Evolutionary conservation across 2,888 invertebrate species (phyloP).

Genomic region (Beris chalybata): DNA sequence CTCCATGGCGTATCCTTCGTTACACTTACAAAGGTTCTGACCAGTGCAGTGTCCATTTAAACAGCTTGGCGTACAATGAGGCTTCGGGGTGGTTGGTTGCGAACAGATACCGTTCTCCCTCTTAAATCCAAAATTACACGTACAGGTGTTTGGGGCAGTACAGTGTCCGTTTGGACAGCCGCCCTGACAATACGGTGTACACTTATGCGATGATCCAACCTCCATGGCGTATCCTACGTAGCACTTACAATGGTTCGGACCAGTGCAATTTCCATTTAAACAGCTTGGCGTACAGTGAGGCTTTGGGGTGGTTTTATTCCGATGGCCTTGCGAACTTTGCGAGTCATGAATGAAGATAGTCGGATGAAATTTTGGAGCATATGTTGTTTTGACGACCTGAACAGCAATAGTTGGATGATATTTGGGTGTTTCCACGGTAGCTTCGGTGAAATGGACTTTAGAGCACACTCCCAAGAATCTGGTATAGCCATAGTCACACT

Average conservation of each 20-base stretch:
- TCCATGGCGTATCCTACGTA: constrained; percentile 46
- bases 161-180: constrained; percentile 66
- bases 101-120: constrained; percentile 28
- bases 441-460: too few relatives aligned
- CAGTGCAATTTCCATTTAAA: constrained; percentile 55
- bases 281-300: constrained; percentile 12
- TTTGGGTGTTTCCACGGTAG: background rate
- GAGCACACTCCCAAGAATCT: constrained; percentile 51
- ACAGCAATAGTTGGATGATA: constrained; percentile 11
- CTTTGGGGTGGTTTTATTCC: background rate
- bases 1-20: constrained; percentile 46
- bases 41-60: constrained; percentile 56
- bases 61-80: constrained; percentile 12
- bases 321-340: background rate
- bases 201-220: constrained; percentile 46
- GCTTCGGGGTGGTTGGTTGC: background rate
- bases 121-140: constrained; percentile 65
- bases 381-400: background rate
- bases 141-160: constrained; percentile 67
- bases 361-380: constrained; percentile 9
- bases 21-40: constrained; percentile 43
- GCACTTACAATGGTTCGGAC: constrained; percentile 43
- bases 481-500: constrained; percentile 60
- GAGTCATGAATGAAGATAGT: background rate
- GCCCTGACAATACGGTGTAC: constrained; percentile 58